These are phyloP conservation scores for Cynopterus sphinx DNA, from an alignment of 2,797 vertebrate species.

Conservation along the genomic window DNA sequence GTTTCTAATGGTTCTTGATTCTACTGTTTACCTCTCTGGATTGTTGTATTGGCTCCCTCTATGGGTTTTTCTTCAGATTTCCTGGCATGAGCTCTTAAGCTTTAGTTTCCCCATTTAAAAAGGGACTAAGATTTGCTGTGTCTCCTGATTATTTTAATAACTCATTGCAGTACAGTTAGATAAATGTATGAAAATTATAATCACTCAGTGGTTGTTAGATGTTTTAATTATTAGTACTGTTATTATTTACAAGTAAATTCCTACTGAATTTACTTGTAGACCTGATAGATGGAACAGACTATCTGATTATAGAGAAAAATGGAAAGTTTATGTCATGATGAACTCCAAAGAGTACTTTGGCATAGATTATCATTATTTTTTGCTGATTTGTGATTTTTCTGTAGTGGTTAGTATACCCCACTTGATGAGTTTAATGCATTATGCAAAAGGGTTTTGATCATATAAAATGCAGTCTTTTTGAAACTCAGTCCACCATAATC, in stretches of 20 bases:
- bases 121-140: neutral
- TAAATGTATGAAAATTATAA: neutral
- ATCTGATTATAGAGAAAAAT: neutral
- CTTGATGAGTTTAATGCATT: neutral
- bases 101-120: neutral
- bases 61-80: neutral
- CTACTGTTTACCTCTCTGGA: neutral
- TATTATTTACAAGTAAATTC: neutral
- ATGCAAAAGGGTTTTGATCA: neutral
- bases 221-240: neutral
- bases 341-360: neutral
- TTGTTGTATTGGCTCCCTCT: neutral
- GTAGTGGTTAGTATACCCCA: neutral
- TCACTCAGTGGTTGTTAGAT: neutral
- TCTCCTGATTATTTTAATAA: neutral
- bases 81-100: neutral
- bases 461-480: conserved; percentile 1
- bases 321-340: neutral
- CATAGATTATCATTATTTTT: neutral
- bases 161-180: neutral
- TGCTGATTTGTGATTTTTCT: neutral
- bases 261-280: neutral
- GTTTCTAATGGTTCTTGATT: neutral
- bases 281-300: neutral
- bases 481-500: neutral